phyloP scores from a whole-genome alignment of 2,888 invertebrate species.

The Podabrus alpinus region DNA sequence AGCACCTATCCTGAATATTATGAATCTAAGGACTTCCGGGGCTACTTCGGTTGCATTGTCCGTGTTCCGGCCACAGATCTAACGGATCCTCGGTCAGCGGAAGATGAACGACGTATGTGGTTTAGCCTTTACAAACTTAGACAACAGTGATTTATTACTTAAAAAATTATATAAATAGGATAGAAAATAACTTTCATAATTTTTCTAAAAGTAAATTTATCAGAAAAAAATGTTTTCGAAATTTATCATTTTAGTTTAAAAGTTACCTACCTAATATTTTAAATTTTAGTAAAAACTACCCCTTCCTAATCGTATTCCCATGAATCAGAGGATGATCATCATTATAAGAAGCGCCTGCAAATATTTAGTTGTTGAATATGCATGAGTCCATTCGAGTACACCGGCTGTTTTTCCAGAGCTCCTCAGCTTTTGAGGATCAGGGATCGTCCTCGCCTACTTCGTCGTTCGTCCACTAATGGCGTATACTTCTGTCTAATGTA shows the following conservation, averaged over 20 bases:
- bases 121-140: conserved; percentile 22
- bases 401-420: conserved; percentile 53
- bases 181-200: neutral
- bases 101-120: conserved; percentile 38
- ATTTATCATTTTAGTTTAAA: neutral
- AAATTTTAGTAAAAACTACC: conserved; percentile 31
- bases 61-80: conserved; percentile 42
- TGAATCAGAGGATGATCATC: conserved; percentile 50
- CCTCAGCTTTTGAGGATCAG: conserved; percentile 35
- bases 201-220: neutral
- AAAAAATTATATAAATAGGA: neutral
- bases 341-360: conserved; percentile 55
- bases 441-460: conserved; percentile 32
- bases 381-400: conserved; percentile 50
- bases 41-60: conserved; percentile 44
- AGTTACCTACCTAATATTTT: conserved; percentile 8
- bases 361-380: conserved; percentile 56
- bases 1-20: conserved; percentile 36
- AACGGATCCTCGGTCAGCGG: conserved; percentile 35
- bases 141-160: conserved; percentile 28
- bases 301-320: conserved; percentile 44
- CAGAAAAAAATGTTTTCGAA: neutral
- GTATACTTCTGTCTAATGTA: conserved; percentile 40
- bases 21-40: conserved; percentile 46
- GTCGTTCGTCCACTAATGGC: conserved; percentile 42